These are phyloP conservation scores for Trichacis sp. DNA, from an alignment of 2,888 invertebrate species.

Conservation along the genomic window DNA sequence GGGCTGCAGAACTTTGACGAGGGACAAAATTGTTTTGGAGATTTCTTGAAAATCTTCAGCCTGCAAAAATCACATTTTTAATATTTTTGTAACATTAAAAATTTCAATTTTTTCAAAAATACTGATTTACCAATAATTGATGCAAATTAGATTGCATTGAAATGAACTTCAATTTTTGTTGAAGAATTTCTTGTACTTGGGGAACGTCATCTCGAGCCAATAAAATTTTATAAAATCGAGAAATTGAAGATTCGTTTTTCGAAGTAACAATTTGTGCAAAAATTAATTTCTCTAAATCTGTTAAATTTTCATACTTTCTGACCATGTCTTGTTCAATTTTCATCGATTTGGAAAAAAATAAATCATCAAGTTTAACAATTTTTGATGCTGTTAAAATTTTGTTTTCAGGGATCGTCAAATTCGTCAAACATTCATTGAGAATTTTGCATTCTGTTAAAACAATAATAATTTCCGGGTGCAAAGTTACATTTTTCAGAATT, in stretches of 20 bases:
- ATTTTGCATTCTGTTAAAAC: constrained; percentile 14
- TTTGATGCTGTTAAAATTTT: neutral
- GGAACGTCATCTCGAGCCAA: constrained; percentile 23
- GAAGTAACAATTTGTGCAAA: constrained; percentile 14
- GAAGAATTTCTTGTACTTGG: constrained; percentile 22
- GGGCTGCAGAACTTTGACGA: neutral
- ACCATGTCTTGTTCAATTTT: neutral
- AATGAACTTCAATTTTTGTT: constrained; percentile 1
- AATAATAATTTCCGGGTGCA: constrained; percentile 16
- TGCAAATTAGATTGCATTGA: neutral
- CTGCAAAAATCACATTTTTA: neutral
- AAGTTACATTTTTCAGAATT: neutral
- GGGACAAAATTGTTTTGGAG: neutral
- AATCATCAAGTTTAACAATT: neutral
- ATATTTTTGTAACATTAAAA: constrained; percentile 3
- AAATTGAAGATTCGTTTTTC: neutral
- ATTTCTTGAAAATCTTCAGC: neutral
- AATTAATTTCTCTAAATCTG: constrained; percentile 18
- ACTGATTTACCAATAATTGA: neutral
- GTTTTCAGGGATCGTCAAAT: neutral
- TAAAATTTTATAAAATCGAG: constrained; percentile 5
- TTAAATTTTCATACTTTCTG: neutral
- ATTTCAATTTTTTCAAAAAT: neutral
- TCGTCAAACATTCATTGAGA: constrained; percentile 10
- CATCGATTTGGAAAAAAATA: neutral